Base-by-base conservation (phyloP, 2,888 invertebrate species). In the Patella depressa region DNA sequence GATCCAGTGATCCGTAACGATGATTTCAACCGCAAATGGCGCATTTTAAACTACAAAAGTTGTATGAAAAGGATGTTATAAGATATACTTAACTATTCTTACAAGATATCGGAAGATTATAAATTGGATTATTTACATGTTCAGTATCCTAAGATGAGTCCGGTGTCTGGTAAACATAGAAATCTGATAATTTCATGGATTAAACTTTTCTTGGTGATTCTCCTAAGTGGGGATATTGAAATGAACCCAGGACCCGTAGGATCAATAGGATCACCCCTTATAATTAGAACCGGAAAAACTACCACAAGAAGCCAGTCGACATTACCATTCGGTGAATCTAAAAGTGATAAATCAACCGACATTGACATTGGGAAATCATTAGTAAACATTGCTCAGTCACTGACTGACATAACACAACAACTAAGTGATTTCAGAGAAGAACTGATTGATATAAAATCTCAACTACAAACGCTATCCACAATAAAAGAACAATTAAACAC, bases 261-360 rank as follows among this genome's bases (percentile, higher is more conserved):
- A 15, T n/a, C 15, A 12, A 15, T n/a, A 59, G 59, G 17, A 59
- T 59, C 59, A 5, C 59, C 59, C 15, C n/a, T 59, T 12, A 59
- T 59, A n/a, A n/a, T 59, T 3, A 59, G n/a, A 59, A n/a, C 59
- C 15, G n/a, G 59, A 2, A 59, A n/a, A n/a, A 59, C n/a, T n/a
- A 24, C 24, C 24, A 59, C 59, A n/a, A 59, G 59, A 59, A n/a
- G 59, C 12, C 59, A 59, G n/a, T 59, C 59, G 12, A 59, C 59
- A n/a, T 59, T 59, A 59, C 59, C 59, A 59, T 59, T n/a, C 59
- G 59, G 59, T 59, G 59, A 59, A 59, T 59, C 59, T 15, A 59
- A 59, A 12, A 4, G 59, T 59, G 59, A 59, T 59, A 59, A 59
- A 59, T 5, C 59, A 59, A n/a, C 59, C 17, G 59, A 59, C 59